Evolutionary conservation across 92 coral and sea anemone genomes (phyloP), one percentile per base, ranked within the genome.

Genomic region (Epizoanthus illoricatus): DNA sequence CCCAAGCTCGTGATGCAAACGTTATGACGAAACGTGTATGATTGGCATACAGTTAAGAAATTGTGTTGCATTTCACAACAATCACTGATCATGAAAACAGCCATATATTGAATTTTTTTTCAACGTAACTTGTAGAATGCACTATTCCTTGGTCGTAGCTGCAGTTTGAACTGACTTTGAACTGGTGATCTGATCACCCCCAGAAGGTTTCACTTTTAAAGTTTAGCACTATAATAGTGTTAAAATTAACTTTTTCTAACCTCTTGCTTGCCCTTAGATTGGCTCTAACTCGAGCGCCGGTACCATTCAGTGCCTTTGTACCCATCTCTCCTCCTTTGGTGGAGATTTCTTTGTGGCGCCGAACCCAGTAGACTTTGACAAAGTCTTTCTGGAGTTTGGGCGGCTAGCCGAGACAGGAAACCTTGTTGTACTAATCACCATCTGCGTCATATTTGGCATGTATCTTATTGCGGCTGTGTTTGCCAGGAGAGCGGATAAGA

Each of bases 321-420:
- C 78, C 61, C 98, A 95, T 79, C 91, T 95, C 74, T 91, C 98
- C 5, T 94, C 98, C 36, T 95, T 95, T 84, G 98, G 98, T 10
- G 97, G 98, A 4, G 96, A 93, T 57, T 89, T 95, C 72, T 74
- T 95, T 73, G 98, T 95, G 17, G 98, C 97, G 16, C 98, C 98
- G 65, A 95, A 95, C 85, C 98, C 98, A 10, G 93, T 95, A 71
- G 98, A 95, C 91, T 95, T 95, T 63, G 96, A 91, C 52, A 83
- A 92, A 86, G 98, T 93, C 21, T 95, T 94, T 86, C 84, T 84
- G 40, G 94, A 89, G 4, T 91, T 95, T 15, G 87, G 89, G 17
- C 87, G 92, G 43, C 89, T 95, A 62, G 87, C 88, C 18, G 87
- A 93, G 72, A 86, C 92, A 21, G 85, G 88, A 36, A 95, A 95